phyloP scores from a whole-genome alignment of 2,888 invertebrate species.

The Chalcis sispes region DNA sequence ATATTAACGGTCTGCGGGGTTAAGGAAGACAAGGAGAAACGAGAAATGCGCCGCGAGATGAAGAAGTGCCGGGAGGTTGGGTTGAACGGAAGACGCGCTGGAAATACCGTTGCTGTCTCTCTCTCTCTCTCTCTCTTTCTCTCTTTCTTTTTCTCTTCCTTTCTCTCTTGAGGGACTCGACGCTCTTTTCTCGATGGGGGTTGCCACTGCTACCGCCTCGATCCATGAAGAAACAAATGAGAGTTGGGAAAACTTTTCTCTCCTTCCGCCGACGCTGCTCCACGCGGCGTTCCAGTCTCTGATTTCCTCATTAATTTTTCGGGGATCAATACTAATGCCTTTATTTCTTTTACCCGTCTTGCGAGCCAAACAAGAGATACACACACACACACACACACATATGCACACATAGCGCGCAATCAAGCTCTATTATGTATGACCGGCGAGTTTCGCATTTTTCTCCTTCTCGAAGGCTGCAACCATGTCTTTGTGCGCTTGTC shows the following conservation, averaged over 20 bases:
- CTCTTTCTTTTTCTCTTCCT: too few species aligned
- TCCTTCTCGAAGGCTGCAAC: constrained; percentile 15
- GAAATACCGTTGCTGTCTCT: too few species aligned
- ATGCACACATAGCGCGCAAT: too few species aligned
- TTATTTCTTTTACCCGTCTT: constrained; percentile 54
- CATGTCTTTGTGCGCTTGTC: constrained; percentile 24
- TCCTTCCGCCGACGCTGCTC: constrained; percentile 41
- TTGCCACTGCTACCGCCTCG: neutral
- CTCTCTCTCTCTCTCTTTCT: too few species aligned
- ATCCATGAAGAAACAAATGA: constrained; percentile 66
- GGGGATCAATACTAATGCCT: constrained; percentile 60
- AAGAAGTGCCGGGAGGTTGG: constrained; percentile 31
- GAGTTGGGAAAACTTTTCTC: constrained; percentile 66
- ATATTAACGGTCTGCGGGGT: neutral
- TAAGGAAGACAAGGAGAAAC: neutral
- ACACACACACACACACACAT: constrained; percentile 25
- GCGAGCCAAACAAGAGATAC: neutral
- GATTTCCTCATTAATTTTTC: constrained; percentile 72
- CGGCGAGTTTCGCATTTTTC: constrained; percentile 22
- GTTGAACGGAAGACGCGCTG: constrained; percentile 12
- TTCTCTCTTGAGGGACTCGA: constrained; percentile 51
- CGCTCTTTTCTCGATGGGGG: constrained; percentile 17
- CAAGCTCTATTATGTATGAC: constrained; percentile 13
- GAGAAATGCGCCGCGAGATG: constrained; percentile 3
- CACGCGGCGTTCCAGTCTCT: constrained; percentile 65